Base-by-base conservation (phyloP, 2,888 invertebrate genomes). In the Esperia sulphurella region DNA sequence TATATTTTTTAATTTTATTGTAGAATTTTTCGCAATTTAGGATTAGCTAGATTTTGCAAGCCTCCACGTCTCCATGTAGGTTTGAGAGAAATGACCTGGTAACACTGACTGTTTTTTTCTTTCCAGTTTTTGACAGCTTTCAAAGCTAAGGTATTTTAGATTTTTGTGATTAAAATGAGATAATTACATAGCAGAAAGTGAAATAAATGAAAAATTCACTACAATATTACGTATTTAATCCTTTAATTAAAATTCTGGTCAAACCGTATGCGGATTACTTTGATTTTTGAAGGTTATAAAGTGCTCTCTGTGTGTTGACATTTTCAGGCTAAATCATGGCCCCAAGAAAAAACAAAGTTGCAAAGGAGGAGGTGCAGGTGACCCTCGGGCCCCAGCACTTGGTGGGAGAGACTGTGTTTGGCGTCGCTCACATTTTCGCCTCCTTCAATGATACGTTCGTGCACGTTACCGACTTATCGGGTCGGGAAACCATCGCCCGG, bases 371-470 rank as follows among this genome's bases (percentile, higher is more conserved):
- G 88, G 98, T 97, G 57, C 98, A 98, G 84, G 96, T 98, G 46
- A 96, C 96, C 31, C 93, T 98, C 55, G 98, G 98, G 58, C 98
- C 98, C 46, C 98, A 98, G 91, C 97, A 98, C 43, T 94, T 97
- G 63, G 98, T 98, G 79, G 99, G 99, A 57, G 99, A 99, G 91
- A 95, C 95, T 66, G 98, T 99, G 51, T 99, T 99, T 79, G 99
- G 99, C 51, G 99, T 99, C 14, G 99, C 99, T 54, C 99, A 99
- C 90, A 99, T 99, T 76, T 99, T 97, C 79, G 99, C 99, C 62
- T 98, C 98, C 66, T 99, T 99, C 92, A 99, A 99, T 79, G 99
- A 99, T 85, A 99, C 99, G 46, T 99, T 99, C 83, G 99, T 99
- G 43, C 99, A 99, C 91, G 98, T 99, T 55, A 99, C 99, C 12